A percentile compares a stretch with the other conserved stretches of the same genome.
These are phyloP conservation scores for Limnodromus scolopaceus DNA, from an alignment of 2,797 vertebrate genomes.

Conservation along the genomic window DNA sequence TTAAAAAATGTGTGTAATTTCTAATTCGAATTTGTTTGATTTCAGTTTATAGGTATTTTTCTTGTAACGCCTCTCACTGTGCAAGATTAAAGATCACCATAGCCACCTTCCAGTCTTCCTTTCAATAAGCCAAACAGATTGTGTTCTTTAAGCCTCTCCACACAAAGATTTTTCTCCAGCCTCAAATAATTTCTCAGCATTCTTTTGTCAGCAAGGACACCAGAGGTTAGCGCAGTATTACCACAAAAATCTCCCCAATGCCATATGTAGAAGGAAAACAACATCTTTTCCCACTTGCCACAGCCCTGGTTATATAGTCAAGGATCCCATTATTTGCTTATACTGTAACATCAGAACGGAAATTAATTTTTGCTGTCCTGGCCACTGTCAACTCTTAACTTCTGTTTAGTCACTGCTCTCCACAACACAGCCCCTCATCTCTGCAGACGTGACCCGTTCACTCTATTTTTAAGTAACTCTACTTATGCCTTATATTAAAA, in stretches of 20 bases:
- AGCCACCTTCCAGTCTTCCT: neutral
- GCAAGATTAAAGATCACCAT: neutral
- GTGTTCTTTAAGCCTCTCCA: neutral
- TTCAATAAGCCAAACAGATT: neutral
- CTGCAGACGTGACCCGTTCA: neutral
- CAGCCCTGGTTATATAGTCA: neutral
- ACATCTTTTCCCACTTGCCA: neutral
- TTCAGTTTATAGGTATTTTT: neutral
- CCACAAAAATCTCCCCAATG: neutral
- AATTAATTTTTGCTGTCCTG: neutral
- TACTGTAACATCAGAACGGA: neutral
- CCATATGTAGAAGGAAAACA: neutral
- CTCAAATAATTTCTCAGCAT: neutral
- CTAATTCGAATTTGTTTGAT: neutral
- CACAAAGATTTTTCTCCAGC: neutral
- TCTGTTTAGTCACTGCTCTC: neutral
- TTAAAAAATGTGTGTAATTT: neutral
- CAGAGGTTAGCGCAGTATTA: neutral
- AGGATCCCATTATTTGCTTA: neutral
- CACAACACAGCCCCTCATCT: neutral
- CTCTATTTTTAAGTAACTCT: neutral
- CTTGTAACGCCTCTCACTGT: neutral
- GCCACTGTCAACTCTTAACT: neutral
- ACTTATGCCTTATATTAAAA: neutral
- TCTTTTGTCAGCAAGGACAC: neutral